Percentiles rank a stretch among this genome's conserved stretches.
Conservation (phyloP, 2,113 vertebrate genomes). For the Ailuropoda melanoleuca region DNA sequence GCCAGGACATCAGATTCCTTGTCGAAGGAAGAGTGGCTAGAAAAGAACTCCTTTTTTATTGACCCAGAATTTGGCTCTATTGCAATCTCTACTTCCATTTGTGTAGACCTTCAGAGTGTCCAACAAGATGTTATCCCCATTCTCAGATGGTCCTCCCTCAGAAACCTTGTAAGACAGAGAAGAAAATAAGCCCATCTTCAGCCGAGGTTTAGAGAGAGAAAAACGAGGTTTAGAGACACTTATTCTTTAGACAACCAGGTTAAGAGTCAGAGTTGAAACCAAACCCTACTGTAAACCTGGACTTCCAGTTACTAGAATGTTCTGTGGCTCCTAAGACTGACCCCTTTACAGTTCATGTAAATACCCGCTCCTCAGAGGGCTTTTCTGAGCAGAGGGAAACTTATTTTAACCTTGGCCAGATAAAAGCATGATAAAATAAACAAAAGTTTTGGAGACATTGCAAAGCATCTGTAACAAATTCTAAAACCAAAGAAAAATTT, state of each 20-base stretch:
- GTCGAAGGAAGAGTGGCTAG: background rate
- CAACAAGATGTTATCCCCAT: background rate
- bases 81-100: background rate
- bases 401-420: background rate
- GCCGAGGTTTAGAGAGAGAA: background rate
- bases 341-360: background rate
- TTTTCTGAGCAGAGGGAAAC: background rate
- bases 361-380: background rate
- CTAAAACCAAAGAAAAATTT: constrained; percentile 27
- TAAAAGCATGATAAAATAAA: background rate
- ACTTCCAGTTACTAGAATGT: background rate
- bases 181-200: background rate
- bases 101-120: background rate
- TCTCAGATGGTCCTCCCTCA: background rate
- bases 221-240: background rate
- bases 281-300: background rate
- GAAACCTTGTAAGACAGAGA: background rate
- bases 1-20: background rate
- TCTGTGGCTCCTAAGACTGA: background rate
- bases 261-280: background rate
- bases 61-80: background rate
- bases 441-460: background rate
- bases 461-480: constrained; percentile 1
- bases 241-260: background rate
- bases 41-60: background rate